Conservation (phyloP, 2,888 invertebrate species). For the Limnephilus marmoratus region DNA sequence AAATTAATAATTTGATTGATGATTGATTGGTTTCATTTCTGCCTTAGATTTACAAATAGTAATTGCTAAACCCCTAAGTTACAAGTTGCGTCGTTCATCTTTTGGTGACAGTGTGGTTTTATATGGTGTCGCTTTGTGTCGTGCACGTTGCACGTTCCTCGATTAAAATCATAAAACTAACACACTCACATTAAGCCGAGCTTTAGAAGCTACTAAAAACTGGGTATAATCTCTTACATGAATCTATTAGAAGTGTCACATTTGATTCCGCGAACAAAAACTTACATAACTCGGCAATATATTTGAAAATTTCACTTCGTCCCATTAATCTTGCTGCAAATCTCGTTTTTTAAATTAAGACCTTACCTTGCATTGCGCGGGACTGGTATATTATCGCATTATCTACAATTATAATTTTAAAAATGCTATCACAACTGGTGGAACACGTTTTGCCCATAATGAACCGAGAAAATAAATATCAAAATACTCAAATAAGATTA, state of each 20-base stretch:
- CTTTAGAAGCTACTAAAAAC: too few relatives aligned
- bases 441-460: conserved; percentile 20
- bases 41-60: too few relatives aligned
- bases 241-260: not conserved
- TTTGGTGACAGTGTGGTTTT: too few relatives aligned
- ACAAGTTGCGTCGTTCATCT: too few relatives aligned
- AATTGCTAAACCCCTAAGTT: too few relatives aligned
- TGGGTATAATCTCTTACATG: not conserved
- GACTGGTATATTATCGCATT: conserved; percentile 40
- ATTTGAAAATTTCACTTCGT: conserved; percentile 40
- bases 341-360: conserved; percentile 41
- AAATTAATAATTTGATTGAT: too few relatives aligned
- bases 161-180: too few relatives aligned
- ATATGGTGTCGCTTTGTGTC: too few relatives aligned
- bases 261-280: not conserved
- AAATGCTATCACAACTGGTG: not conserved
- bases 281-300: conserved; percentile 1
- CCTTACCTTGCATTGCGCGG: not conserved
- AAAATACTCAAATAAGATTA: conserved; percentile 38
- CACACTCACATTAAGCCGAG: too few relatives aligned
- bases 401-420: conserved; percentile 31
- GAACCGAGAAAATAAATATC: conserved; percentile 15
- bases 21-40: too few relatives aligned
- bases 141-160: too few relatives aligned
- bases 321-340: conserved; percentile 24